Evolutionary conservation across 2,113 vertebrate species (phyloP).

Genomic region (Dipodomys spectabilis): DNA sequence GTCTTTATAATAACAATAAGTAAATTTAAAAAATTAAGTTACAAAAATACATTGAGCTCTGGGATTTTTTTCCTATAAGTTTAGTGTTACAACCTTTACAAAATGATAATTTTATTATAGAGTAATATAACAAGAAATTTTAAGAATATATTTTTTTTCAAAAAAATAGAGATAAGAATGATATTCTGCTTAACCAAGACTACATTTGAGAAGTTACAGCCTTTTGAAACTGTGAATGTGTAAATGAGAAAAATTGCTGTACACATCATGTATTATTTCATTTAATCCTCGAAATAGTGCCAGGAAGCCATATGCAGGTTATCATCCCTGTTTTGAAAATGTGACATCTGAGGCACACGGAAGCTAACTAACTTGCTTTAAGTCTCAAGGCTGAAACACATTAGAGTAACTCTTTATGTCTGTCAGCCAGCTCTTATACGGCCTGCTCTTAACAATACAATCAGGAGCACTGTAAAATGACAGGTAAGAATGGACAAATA

Average conservation of each 20-base stretch:
- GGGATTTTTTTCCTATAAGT: conserved; percentile 25
- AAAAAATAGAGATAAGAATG: background rate
- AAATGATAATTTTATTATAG: background rate
- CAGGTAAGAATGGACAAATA: background rate
- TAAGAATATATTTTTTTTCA: conserved; percentile 24
- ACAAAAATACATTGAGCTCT: background rate
- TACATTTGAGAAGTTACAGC: background rate
- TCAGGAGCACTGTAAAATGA: background rate
- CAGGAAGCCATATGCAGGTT: background rate
- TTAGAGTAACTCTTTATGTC: background rate
- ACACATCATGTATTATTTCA: background rate
- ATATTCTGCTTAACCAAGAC: background rate
- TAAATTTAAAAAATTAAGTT: conserved; percentile 29
- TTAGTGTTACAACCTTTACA: background rate
- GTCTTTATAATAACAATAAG: no score
- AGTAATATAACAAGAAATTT: conserved; percentile 37
- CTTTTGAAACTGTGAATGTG: background rate
- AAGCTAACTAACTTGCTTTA: background rate
- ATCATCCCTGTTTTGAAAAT: background rate
- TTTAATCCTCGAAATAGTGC: background rate
- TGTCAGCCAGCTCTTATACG: background rate
- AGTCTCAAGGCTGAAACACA: background rate
- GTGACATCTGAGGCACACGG: background rate
- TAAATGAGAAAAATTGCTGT: background rate
- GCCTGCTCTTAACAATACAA: background rate